Percentiles rank a stretch among this genome's conserved stretches.
phyloP scores from a whole-genome alignment of 1,140 invertebrate species.

The Caenorhabditis brenneri region DNA sequence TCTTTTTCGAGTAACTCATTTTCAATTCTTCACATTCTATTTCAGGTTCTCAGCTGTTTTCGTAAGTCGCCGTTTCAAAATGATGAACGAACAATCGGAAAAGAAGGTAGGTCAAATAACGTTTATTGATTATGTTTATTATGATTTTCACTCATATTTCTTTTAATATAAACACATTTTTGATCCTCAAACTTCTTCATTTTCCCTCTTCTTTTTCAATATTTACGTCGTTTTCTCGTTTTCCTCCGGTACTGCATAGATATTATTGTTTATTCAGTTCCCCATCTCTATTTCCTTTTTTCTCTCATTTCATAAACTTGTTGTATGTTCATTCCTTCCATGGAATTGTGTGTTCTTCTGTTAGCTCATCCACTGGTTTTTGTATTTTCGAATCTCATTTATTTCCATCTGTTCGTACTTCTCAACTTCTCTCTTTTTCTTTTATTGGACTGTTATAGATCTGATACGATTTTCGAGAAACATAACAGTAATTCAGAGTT shows the following conservation, averaged over 20 bases:
- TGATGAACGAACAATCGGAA: no score
- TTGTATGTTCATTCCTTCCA: conserved; percentile 31
- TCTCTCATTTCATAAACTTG: conserved; percentile 24
- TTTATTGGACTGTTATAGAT: no score
- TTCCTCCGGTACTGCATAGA: background rate
- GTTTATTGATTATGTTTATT: background rate
- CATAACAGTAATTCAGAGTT: no score
- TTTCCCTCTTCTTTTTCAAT: background rate
- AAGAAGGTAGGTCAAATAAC: no score
- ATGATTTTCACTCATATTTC: background rate
- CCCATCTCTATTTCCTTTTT: background rate
- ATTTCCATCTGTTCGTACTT: no score
- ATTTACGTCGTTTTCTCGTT: background rate
- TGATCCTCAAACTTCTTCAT: background rate
- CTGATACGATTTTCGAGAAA: no score
- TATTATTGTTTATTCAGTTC: conserved; percentile 44
- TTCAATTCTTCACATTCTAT: no score
- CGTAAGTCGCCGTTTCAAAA: no score
- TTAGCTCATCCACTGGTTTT: background rate
- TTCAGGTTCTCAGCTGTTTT: no score
- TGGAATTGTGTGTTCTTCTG: conserved; percentile 19
- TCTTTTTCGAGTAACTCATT: no score
- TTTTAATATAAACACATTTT: background rate
- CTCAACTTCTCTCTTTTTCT: no score
- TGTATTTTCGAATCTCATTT: background rate